Evolutionary conservation across 23 tunicate species (phyloP).

Genomic region (Trididemnum miniatum): DNA sequence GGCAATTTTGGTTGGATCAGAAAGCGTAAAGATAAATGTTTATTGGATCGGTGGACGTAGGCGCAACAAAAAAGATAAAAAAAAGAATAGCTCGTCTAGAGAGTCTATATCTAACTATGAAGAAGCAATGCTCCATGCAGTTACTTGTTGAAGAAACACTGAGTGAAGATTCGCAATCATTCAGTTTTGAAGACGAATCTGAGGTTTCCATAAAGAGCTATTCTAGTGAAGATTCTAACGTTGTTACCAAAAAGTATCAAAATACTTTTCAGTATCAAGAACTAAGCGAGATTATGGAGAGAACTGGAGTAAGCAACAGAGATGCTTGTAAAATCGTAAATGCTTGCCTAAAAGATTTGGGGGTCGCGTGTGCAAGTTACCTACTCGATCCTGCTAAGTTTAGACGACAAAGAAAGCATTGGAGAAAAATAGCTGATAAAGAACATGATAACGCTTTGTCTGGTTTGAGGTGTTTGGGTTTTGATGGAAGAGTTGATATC

Average conservation of each 20-base stretch:
- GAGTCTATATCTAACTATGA: not conserved
- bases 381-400: conserved; percentile 5
- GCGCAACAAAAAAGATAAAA: conserved; percentile 8
- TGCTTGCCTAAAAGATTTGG: not conserved
- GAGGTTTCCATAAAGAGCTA: not conserved
- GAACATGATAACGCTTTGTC: not conserved
- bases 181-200: not conserved
- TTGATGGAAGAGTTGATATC: conserved; percentile 10
- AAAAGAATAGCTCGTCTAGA: conserved; percentile 3
- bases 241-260: not conserved
- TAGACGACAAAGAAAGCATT: conserved; percentile 7
- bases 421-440: not conserved
- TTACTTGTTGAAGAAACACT: not conserved
- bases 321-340: conserved; percentile 1
- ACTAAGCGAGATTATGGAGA: not conserved
- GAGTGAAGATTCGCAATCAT: not conserved
- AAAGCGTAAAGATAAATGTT: not conserved
- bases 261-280: conserved; percentile 5
- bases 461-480: conserved; percentile 9
- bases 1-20: conserved; percentile 11
- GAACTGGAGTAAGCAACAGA: conserved; percentile 8
- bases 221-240: not conserved
- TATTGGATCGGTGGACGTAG: conserved; percentile 2
- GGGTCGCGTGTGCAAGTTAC: not conserved
- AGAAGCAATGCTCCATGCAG: not conserved